Evolutionary conservation across 2,888 invertebrate species (phyloP), one percentile per base, ranked within the genome.

Genomic region (Allolobophora icterica): DNA sequence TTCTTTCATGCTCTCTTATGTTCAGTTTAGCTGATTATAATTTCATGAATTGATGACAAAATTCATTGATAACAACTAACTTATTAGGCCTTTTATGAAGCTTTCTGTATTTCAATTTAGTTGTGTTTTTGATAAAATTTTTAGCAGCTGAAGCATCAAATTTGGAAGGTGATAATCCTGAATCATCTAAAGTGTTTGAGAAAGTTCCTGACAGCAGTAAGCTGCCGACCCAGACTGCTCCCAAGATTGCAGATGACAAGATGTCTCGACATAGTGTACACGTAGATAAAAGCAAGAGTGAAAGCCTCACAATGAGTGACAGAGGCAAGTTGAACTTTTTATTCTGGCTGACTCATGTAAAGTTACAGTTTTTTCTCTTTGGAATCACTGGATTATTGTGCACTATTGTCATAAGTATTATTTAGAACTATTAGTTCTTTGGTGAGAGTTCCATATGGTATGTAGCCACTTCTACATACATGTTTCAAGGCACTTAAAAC

Each of bases 291-390:
- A 87, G 87, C 87, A 38, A 38, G 38, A 33, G 13, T 87, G 87
- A 35, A 24, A 24, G 38, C 38, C 2, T 87, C 34, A 35, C 38
- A 24, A 15, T 35, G 34, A 87, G 19, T 38, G 87, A 87, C 35
- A 35, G 38, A 87, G 87, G 87, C 38, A 87, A 87, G 38, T 87
- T 35, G 35, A 87, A 87, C 34, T 17, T 87, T 34, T 38, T 87
- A 35, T 30, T 33, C 35, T 5, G 38, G 0, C 38, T 35, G 35
- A 35, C 5, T 35, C 35, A 35, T 87, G 87, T 34, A 87, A 87
- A 24, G 34, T 35, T 87, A 5, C 3, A 24, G 21, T n/a, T 17
- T 19, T 87, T 87, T 33, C 33, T 84, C 35, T 87, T 87, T 34
- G 21, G 35, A 84, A 87, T 21, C 15, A 35, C 21, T 24, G 24